Evolutionary conservation across 2,888 invertebrate species (phyloP).

Genomic region (Autographa pulchrina): DNA sequence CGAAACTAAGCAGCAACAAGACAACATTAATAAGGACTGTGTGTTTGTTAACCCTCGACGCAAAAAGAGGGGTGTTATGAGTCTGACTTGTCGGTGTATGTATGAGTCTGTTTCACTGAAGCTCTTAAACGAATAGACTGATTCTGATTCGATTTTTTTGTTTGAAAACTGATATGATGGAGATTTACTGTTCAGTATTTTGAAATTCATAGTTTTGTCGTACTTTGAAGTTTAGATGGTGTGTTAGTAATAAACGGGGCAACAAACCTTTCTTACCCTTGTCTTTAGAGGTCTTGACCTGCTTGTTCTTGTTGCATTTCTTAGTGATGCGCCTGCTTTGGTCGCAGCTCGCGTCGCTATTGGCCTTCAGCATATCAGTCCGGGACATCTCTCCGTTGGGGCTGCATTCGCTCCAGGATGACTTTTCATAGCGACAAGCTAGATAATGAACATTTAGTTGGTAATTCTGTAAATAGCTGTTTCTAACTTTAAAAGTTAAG

Average conservation of each 20-base stretch:
- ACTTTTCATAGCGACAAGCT: constrained; percentile 97
- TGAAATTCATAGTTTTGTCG: too few species aligned
- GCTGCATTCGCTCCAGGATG: constrained; percentile 95
- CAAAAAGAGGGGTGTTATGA: too few species aligned
- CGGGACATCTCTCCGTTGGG: constrained; percentile 95
- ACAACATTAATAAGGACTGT: not conserved
- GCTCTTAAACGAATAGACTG: too few species aligned
- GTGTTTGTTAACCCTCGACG: too few species aligned
- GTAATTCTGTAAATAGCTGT: not conserved
- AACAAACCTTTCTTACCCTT: constrained; percentile 81
- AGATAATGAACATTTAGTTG: constrained; percentile 16
- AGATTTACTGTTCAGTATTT: too few species aligned
- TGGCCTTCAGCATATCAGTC: constrained; percentile 94
- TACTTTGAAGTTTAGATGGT: not conserved
- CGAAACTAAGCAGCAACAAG: not conserved
- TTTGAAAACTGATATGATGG: too few species aligned
- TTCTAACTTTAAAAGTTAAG: too few species aligned
- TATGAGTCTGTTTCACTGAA: too few species aligned
- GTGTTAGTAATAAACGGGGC: constrained; percentile 32
- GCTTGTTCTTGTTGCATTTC: constrained; percentile 95
- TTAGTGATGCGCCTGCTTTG: constrained; percentile 95
- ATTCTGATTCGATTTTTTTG: too few species aligned
- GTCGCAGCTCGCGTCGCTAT: constrained; percentile 95
- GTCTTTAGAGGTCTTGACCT: constrained; percentile 90
- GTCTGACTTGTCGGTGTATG: too few species aligned